These are phyloP conservation scores for Platyscapa corneri DNA, from an alignment of 1,140 invertebrate species.

Conservation along the genomic window DNA sequence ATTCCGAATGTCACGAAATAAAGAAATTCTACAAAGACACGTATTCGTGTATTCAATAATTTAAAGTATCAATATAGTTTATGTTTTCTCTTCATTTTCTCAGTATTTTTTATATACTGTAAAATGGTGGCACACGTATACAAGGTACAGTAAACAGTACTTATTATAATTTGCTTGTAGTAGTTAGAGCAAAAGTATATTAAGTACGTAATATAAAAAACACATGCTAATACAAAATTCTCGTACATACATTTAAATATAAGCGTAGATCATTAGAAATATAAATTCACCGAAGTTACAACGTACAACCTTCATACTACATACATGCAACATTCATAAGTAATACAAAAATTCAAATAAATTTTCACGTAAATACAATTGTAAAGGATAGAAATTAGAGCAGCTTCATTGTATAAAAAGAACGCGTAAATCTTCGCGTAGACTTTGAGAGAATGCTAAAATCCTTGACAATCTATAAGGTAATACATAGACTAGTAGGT, in stretches of 20 bases:
- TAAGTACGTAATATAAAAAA: neutral
- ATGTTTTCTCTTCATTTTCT: neutral
- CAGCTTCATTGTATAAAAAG: conserved; percentile 9
- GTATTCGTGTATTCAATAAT: neutral
- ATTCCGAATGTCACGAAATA: neutral
- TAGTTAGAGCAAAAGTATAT: neutral
- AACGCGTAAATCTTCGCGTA: neutral
- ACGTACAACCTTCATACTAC: neutral
- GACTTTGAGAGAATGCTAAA: conserved; percentile 2
- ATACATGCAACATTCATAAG: neutral
- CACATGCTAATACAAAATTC: neutral
- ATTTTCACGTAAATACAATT: neutral
- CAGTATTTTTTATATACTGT: neutral
- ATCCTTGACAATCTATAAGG: neutral
- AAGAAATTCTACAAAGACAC: neutral
- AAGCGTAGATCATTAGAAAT: no score
- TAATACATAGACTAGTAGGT: neutral
- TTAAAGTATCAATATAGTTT: neutral
- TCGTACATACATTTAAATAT: neutral
- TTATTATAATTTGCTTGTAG: conserved; percentile 22
- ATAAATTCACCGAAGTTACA: no score
- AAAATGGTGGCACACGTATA: neutral
- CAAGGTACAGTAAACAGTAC: conserved; percentile 31
- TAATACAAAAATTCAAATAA: neutral
- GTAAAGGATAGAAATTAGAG: neutral